Base-by-base conservation (phyloP, 2,888 invertebrate genomes). In the Hymenopus coronatus region DNA sequence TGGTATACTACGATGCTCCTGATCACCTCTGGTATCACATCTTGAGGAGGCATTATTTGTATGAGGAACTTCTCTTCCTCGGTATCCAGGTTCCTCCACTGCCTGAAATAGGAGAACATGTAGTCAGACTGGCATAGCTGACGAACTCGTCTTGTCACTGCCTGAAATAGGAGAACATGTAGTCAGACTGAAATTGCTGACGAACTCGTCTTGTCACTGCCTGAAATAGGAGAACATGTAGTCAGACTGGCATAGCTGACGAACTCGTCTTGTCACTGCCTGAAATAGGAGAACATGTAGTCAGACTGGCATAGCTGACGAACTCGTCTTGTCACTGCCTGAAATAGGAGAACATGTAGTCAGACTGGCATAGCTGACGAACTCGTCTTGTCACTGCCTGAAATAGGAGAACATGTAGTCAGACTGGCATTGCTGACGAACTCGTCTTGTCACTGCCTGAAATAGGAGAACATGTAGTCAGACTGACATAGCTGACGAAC, bases 241-340 rank as follows among this genome's bases (percentile, higher is more conserved):
- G 8, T 14, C 12, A 12, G 46, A 46, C 3, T 46, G 9, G 7
- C 2, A 12, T 1, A 95, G 95, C 89, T 98, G 93, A 90, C n/a
- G n/a, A n/a, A n/a, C n/a, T n/a, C n/a, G n/a, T 96, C 95, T 54
- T 97, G 95, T 98, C 98, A 98, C 92, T 97, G 97, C 88, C 97
- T 93, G 90, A 30, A 90, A 90, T 14, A n/a, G 3, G 28, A 84
- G 46, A 46, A 14, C 46, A 46, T 30, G 46, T 46, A 1, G 8
- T 14, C 12, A 12, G 46, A 46, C 3, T 46, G 9, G 7, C 2
- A 12, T 1, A 95, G 95, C 89, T 98, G 93, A n/a, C n/a, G n/a
- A n/a, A n/a, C n/a, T n/a, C n/a, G 90, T 96, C 95, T 54, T 97
- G 95, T 98, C 98, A 98, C 92, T 97, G 97, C 88, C 97, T 93